A percentile compares a stretch with the other conserved stretches of the same genome.
These are phyloP conservation scores for Blastobasis lacticolella DNA, from an alignment of 2,888 invertebrate species.

Conservation along the genomic window DNA sequence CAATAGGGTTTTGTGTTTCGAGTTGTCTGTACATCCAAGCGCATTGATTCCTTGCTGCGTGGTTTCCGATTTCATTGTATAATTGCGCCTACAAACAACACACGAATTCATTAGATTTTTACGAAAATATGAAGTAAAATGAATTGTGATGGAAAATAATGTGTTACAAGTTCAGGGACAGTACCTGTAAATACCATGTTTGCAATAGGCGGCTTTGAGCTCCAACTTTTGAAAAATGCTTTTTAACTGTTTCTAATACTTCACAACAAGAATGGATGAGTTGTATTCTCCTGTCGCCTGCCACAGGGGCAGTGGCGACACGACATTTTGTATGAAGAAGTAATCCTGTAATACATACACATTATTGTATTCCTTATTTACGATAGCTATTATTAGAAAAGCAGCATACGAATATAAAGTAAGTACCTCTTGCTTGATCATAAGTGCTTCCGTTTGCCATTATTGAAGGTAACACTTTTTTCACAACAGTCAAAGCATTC, in stretches of 20 bases:
- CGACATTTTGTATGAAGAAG: slow-evolving; percentile 86
- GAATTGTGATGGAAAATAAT: background rate
- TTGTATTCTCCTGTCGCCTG: slow-evolving; percentile 59
- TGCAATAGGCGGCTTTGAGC: slow-evolving; percentile 85
- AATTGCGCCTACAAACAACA: slow-evolving; percentile 76
- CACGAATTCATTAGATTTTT: background rate
- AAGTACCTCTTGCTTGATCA: slow-evolving; percentile 82
- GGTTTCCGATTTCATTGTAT: slow-evolving; percentile 82
- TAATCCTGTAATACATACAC: slow-evolving; percentile 30
- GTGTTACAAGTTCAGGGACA: background rate
- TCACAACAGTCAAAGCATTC: slow-evolving; percentile 82
- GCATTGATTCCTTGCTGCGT: slow-evolving; percentile 84
- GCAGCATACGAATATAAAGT: background rate
- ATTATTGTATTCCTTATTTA: too few species aligned
- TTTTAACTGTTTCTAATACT: slow-evolving; percentile 78
- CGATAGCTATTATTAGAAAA: too few species aligned
- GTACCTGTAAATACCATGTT: slow-evolving; percentile 80
- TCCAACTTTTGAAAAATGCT: slow-evolving; percentile 82
- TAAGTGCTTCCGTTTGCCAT: slow-evolving; percentile 87
- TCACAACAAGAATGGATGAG: slow-evolving; percentile 74
- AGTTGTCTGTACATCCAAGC: slow-evolving; percentile 86
- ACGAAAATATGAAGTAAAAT: background rate
- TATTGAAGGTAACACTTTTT: slow-evolving; percentile 80
- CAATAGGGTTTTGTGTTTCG: slow-evolving; percentile 80
- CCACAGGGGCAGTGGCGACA: slow-evolving; percentile 76